Evolutionary conservation across 2,888 invertebrate species (phyloP).

Genomic region (Cephus nigrinus): DNA sequence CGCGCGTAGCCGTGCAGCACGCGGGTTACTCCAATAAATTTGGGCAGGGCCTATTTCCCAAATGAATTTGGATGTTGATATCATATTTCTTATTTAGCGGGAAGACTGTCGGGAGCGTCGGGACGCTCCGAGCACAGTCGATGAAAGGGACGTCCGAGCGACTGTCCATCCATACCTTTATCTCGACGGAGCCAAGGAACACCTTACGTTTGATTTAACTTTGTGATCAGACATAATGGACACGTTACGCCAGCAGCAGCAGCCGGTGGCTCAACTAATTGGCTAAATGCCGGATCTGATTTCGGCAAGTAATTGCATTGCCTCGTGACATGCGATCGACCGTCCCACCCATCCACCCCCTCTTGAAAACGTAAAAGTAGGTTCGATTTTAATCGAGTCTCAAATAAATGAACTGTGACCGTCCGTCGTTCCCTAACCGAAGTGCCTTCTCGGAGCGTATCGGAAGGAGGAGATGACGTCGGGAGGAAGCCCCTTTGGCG

Average conservation of each 20-base stretch:
- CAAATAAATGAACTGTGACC: conserved; percentile 5
- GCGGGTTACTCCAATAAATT: conserved; percentile 19
- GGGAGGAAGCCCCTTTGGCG: background rate
- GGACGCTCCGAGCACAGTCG: background rate
- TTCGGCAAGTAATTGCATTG: conserved; percentile 56
- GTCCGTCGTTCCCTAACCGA: background rate
- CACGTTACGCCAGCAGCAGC: conserved; percentile 12
- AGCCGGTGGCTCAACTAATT: conserved; percentile 39
- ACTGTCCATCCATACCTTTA: background rate
- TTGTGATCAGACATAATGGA: conserved; percentile 5
- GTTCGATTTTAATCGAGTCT: background rate
- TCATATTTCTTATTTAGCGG: conserved; percentile 22
- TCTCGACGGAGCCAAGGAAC: background rate
- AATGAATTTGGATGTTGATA: conserved; percentile 22
- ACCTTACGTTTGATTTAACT: background rate
- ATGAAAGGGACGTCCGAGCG: background rate
- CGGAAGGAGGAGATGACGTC: background rate
- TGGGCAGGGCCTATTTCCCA: conserved; percentile 10
- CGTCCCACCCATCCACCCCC: background rate
- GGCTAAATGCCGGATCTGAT: conserved; percentile 58
- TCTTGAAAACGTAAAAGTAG: background rate
- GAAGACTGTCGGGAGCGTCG: background rate
- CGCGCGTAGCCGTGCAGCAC: background rate
- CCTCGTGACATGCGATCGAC: conserved; percentile 49
- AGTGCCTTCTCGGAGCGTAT: background rate